Evolutionary conservation across 1,140 invertebrate species (phyloP), one percentile per base, ranked within the genome.

Genomic region (Lucilia cuprina): DNA sequence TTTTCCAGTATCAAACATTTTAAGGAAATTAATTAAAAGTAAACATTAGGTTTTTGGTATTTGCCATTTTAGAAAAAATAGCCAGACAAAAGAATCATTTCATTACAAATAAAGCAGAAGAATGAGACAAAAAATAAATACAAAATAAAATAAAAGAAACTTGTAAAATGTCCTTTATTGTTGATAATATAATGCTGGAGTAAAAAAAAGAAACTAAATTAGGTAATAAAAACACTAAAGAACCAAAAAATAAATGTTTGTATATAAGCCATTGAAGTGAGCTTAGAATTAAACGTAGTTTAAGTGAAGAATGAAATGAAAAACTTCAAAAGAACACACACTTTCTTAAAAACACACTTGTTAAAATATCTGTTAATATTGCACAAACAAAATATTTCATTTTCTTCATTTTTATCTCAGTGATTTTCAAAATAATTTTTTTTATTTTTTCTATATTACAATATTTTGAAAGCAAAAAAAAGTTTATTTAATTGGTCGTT

Each of bases 41-140:
- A 70, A 70, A 70, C 65, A 70, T 70, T 70, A 70, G 65, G 65
- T 70, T 70, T 70, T 70, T 70, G 65, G 65, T 70, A 70, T 70
- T 70, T 70, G 65, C 65, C 65, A 70, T 70, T 70, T 70, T 70
- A 21, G 21, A 19, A 70, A 70, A 21, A 70, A 70, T 70, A 70
- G 65, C 65, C 65, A 70, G 65, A 70, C 65, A 70, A 70, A 25
- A 70, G 65, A 70, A 60, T 60, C 55, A 60, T 70, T 70, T 70
- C 65, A 70, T 70, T 70, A 60, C 14, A 60, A 60, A 60, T 60
- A 60, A 60, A 60, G 14, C 55, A 17, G 55, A 17, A 60, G n/a
- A 60, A 60, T 12, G 13, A n/a, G n/a, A n/a, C 25, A 30, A 60
- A 17, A 60, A n/a, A 60, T 1, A 60, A 60, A 60, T 7, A 60